These are phyloP conservation scores for Cosmopolites sordidus DNA, from an alignment of 2,888 invertebrate species.

Conservation along the genomic window DNA sequence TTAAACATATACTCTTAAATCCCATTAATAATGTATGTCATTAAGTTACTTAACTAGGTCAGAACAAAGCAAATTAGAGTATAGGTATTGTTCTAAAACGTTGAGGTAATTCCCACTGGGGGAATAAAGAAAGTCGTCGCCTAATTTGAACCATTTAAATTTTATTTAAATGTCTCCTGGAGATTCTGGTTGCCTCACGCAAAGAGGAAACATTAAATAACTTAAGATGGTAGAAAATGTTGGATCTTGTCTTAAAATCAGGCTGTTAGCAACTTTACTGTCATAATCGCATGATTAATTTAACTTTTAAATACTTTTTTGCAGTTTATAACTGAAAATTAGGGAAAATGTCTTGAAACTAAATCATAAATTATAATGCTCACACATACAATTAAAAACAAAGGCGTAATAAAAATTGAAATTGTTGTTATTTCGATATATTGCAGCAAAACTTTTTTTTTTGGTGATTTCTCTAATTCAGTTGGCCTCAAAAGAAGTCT, in stretches of 20 bases:
- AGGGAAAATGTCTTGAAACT: no score
- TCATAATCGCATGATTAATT: background rate
- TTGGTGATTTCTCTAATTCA: no score
- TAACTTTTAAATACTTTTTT: background rate
- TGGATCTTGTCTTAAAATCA: background rate
- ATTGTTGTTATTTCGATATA: no score
- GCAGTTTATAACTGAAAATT: no score
- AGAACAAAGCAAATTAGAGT: background rate
- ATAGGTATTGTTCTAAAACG: slow-evolving; percentile 2
- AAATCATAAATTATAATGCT: no score
- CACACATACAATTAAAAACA: no score
- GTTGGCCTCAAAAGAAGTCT: no score
- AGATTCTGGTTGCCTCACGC: background rate
- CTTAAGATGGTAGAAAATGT: background rate
- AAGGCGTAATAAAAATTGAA: no score
- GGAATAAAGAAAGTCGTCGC: slow-evolving; percentile 1
- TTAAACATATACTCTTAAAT: background rate
- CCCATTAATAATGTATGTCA: background rate
- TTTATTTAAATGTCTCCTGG: slow-evolving; percentile 1
- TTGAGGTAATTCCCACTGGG: background rate
- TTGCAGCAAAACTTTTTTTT: no score
- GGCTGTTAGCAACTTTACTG: background rate
- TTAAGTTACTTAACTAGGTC: slow-evolving; percentile 1
- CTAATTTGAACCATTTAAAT: slow-evolving; percentile 1
- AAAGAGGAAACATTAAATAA: slow-evolving; percentile 1